A percentile compares a stretch with the other conserved stretches of the same genome.
Evolutionary conservation across 2,113 vertebrate genomes (phyloP).

Genomic region (Oreocharis arfaki): DNA sequence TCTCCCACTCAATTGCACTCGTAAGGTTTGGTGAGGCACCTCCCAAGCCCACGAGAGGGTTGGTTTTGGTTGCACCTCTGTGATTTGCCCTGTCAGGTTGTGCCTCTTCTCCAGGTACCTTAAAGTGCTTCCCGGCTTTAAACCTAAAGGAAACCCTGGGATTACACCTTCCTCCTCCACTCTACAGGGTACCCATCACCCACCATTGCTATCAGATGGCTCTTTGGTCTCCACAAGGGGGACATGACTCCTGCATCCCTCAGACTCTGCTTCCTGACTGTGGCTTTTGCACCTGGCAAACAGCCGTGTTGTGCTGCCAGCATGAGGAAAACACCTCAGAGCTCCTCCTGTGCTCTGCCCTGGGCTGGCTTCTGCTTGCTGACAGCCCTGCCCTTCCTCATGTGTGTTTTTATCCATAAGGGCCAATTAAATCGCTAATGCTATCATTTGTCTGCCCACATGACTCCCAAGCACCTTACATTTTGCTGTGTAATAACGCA

Average conservation of each 20-base stretch:
- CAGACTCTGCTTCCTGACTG: background rate
- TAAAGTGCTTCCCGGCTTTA: background rate
- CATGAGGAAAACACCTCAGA: background rate
- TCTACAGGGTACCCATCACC: background rate
- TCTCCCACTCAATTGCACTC: background rate
- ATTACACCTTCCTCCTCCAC: background rate
- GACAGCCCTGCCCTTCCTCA: background rate
- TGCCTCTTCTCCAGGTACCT: background rate
- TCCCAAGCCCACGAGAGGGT: accelerated
- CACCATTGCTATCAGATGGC: background rate
- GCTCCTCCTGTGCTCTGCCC: background rate
- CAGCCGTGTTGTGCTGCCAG: background rate
- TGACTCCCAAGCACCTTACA: background rate
- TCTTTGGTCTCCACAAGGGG: background rate
- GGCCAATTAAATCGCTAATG: slow-evolving; percentile 19
- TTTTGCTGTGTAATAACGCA: background rate
- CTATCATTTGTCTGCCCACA: background rate
- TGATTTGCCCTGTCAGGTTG: background rate
- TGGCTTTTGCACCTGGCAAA: background rate
- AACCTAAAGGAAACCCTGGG: background rate
- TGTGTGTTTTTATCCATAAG: background rate
- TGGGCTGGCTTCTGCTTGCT: background rate
- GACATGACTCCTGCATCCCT: background rate
- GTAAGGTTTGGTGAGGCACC: background rate
- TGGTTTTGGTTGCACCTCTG: background rate